These are phyloP conservation scores for Corythucha ciliata DNA, from an alignment of 2,888 invertebrate genomes.

Conservation along the genomic window DNA sequence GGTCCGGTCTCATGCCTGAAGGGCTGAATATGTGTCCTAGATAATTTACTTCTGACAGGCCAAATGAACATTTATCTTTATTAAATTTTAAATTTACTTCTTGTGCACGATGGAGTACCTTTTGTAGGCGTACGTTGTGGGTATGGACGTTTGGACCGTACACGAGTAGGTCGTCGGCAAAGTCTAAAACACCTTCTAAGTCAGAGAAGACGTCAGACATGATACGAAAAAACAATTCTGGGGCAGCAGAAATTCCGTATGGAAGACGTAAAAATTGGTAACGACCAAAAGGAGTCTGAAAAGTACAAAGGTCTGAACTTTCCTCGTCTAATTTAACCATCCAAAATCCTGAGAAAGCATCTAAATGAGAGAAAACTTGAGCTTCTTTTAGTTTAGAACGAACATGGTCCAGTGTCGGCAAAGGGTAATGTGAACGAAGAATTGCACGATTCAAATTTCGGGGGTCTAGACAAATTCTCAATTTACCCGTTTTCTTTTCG, in stretches of 20 bases:
- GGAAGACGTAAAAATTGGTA: conserved; percentile 12
- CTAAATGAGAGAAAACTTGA: neutral
- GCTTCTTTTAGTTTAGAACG: conserved; percentile 6
- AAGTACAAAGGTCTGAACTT: conserved; percentile 4
- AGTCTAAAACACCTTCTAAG: conserved; percentile 6
- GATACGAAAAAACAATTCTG: conserved; percentile 5
- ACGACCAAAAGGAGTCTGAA: conserved; percentile 10
- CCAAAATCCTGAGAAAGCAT: conserved; percentile 12
- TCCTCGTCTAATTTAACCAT: neutral
- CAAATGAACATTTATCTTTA: conserved; percentile 9
- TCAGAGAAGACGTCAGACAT: conserved; percentile 2
- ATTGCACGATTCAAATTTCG: conserved; percentile 11
- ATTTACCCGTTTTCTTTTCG: neutral
- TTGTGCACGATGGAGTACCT: conserved; percentile 8
- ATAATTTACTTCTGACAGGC: neutral
- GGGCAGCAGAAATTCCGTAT: conserved; percentile 5
- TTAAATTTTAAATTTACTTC: conserved; percentile 9
- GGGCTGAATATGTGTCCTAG: neutral
- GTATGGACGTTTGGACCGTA: neutral
- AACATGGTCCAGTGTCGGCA: conserved; percentile 12
- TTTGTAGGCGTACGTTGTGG: neutral
- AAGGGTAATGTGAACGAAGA: neutral
- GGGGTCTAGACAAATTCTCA: conserved; percentile 11
- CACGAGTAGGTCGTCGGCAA: conserved; percentile 11
- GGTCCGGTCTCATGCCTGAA: neutral